Percentiles rank a stretch among this genome's conserved stretches.
These are phyloP conservation scores for Microcebus jonahi DNA, from an alignment of 2,113 vertebrate species.

Conservation along the genomic window DNA sequence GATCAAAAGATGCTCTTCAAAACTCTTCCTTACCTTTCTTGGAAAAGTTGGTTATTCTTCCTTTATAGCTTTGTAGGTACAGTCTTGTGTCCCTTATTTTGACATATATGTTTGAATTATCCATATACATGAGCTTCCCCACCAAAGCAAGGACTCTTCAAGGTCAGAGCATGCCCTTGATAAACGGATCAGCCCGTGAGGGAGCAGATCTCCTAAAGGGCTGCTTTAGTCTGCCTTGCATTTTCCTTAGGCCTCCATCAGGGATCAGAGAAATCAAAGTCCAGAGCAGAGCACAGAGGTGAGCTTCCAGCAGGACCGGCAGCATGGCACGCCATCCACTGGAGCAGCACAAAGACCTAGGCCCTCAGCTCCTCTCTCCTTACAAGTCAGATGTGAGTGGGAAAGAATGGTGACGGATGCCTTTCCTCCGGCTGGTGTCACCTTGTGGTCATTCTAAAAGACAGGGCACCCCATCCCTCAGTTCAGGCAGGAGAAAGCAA, in stretches of 20 bases:
- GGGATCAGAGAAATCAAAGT: neutral
- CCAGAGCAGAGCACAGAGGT: neutral
- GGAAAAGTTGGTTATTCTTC: neutral
- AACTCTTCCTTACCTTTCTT: neutral
- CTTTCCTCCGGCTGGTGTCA: neutral
- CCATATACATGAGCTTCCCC: neutral
- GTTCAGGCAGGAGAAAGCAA: neutral
- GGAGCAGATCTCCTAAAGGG: neutral
- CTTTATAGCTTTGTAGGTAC: no score
- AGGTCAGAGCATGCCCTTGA: neutral
- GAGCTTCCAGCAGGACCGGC: no score
- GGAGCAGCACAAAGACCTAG: neutral
- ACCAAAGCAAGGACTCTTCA: neutral
- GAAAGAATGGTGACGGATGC: neutral
- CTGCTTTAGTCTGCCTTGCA: neutral
- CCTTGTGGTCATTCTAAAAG: neutral
- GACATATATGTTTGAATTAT: neutral
- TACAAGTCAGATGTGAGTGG: neutral
- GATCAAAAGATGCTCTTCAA: neutral
- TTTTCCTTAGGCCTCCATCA: neutral
- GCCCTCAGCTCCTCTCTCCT: neutral
- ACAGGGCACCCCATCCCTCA: no score
- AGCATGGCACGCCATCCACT: rapidly evolving
- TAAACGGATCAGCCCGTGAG: neutral
- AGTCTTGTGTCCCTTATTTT: neutral